These are phyloP conservation scores for Leptothorax acervorum DNA, from an alignment of 2,888 invertebrate genomes.

Conservation along the genomic window DNA sequence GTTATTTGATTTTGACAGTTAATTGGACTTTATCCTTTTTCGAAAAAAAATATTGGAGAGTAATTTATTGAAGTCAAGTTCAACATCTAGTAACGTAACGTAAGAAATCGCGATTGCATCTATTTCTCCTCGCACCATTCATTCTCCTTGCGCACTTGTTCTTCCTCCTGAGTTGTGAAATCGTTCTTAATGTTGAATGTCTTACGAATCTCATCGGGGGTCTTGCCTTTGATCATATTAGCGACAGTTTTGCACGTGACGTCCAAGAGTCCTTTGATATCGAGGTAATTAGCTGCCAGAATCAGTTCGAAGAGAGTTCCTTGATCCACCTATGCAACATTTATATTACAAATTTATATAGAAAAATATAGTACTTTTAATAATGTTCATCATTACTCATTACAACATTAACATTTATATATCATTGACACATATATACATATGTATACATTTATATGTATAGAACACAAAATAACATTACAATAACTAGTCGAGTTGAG, in stretches of 20 bases:
- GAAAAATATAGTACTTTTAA: background rate
- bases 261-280: slow-evolving; percentile 97
- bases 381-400: background rate
- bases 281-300: slow-evolving; percentile 98
- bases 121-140: slow-evolving; percentile 97
- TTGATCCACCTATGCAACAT: slow-evolving; percentile 91
- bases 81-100: slow-evolving; percentile 4
- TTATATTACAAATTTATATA: background rate
- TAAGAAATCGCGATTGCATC: slow-evolving; percentile 62
- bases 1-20: slow-evolving; percentile 19
- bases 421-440: too few relatives aligned
- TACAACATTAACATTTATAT: background rate
- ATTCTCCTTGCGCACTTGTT: slow-evolving; percentile 98
- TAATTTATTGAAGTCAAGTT: slow-evolving; percentile 16
- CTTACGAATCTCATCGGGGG: slow-evolving; percentile 98
- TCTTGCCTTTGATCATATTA: slow-evolving; percentile 99
- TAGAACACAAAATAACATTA: too few relatives aligned
- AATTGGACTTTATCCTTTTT: background rate
- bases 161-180: slow-evolving; percentile 98
- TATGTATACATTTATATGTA: too few relatives aligned
- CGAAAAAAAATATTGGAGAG: slow-evolving; percentile 1
- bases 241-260: slow-evolving; percentile 99
- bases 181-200: slow-evolving; percentile 99
- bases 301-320: slow-evolving; percentile 98
- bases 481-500: too few relatives aligned